These are phyloP conservation scores for Gastracanthus pulcherrimus DNA, from an alignment of 2,888 invertebrate species.

Conservation along the genomic window DNA sequence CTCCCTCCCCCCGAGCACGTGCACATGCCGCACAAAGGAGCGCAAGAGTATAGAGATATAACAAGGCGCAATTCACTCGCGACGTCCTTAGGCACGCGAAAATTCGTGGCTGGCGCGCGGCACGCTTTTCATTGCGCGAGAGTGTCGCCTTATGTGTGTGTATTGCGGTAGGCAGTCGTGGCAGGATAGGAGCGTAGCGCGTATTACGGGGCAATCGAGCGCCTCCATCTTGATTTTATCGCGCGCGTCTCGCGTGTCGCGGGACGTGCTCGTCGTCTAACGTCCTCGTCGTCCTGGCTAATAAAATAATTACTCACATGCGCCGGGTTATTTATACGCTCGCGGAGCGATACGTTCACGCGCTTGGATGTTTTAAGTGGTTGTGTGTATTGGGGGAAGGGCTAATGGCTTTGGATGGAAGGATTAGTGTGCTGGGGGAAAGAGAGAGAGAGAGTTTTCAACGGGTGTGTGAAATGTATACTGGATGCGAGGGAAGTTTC, in stretches of 20 bases:
- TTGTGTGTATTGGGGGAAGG: not conserved
- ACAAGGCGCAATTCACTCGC: not conserved
- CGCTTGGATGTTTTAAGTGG: not conserved
- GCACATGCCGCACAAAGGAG: not conserved
- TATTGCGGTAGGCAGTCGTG: not conserved
- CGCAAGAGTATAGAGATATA: not conserved
- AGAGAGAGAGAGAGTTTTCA: constrained; percentile 13
- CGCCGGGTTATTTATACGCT: constrained; percentile 47
- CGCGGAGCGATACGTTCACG: not conserved
- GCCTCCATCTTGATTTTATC: constrained; percentile 29
- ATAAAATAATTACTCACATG: constrained; percentile 65
- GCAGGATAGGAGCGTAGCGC: not conserved
- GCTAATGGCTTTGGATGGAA: constrained; percentile 7
- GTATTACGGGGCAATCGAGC: constrained; percentile 14
- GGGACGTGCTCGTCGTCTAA: constrained; percentile 21
- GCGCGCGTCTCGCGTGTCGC: constrained; percentile 58
- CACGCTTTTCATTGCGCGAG: not conserved
- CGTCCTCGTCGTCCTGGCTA: constrained; percentile 56
- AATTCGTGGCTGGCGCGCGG: constrained; percentile 1
- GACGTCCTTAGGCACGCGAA: not conserved
- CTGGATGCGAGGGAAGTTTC: not conserved
- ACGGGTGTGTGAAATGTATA: not conserved
- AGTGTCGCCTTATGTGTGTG: no score
- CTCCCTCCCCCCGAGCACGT: not conserved
- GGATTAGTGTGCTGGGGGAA: not conserved